Conservation (phyloP, 1,140 invertebrate species). For the Mylabris phalerata region DNA sequence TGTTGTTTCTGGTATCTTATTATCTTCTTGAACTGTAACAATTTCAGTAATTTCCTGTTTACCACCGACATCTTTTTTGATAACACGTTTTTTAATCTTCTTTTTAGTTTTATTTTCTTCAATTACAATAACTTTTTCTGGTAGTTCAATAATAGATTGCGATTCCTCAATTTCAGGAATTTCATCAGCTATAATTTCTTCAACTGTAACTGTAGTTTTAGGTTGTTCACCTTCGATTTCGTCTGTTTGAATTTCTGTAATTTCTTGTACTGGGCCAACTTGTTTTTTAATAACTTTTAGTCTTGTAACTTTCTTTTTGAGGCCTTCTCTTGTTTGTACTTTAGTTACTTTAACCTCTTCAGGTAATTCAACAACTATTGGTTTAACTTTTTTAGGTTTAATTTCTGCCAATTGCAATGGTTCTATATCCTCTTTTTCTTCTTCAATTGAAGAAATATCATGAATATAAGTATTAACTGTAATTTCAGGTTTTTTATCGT, state of each 20-base stretch:
- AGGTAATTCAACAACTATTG: constrained; percentile 31
- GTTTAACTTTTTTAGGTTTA: constrained; percentile 10
- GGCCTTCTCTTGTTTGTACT: constrained; percentile 28
- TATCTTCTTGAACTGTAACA: constrained; percentile 33
- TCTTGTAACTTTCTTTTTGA: constrained; percentile 18
- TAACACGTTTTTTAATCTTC: constrained; percentile 33
- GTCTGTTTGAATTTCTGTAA: constrained; percentile 42
- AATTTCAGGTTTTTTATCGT: constrained; percentile 39
- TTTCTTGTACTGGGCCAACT: constrained; percentile 37
- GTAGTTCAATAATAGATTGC: constrained; percentile 36
- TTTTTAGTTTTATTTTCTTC: constrained; percentile 33
- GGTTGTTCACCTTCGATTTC: constrained; percentile 43
- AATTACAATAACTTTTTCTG: constrained; percentile 36
- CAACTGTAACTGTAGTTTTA: constrained; percentile 36
- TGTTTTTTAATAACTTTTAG: constrained; percentile 20
- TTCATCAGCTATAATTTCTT: constrained; percentile 20
- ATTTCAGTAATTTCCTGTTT: constrained; percentile 32
- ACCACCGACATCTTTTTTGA: constrained; percentile 26
- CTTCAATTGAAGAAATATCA: constrained; percentile 8
- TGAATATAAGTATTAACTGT: constrained; percentile 27
- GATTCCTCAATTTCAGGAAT: constrained; percentile 39
- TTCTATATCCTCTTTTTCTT: constrained; percentile 34
- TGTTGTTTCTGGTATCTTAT: constrained; percentile 29
- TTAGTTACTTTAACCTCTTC: constrained; percentile 35
- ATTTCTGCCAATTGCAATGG: constrained; percentile 26